phyloP scores from a whole-genome alignment of 2,113 vertebrate genomes.

The Ictalurus furcatus region DNA sequence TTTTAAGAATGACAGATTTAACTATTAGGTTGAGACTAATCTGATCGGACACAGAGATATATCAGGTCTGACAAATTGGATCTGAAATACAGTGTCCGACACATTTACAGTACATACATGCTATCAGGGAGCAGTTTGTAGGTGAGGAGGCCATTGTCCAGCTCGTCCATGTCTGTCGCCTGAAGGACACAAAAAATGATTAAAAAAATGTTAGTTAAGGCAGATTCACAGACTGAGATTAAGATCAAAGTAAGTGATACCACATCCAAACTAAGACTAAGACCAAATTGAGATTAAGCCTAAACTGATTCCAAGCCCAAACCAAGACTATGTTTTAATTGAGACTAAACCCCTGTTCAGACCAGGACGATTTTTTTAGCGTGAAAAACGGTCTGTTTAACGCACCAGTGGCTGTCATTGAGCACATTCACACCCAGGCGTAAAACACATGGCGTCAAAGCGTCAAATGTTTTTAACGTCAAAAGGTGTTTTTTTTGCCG shows the following conservation, averaged over 20 bases:
- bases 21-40: neutral
- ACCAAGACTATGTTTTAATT: too few species aligned
- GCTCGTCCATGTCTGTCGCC: slow-evolving; percentile 84
- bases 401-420: too few species aligned
- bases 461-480: too few species aligned
- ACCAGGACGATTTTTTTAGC: too few species aligned
- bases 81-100: neutral
- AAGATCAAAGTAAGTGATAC: neutral
- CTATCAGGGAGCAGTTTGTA: slow-evolving; percentile 81
- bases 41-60: neutral
- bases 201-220: neutral
- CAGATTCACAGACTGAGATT: neutral
- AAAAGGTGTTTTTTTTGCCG: too few species aligned
- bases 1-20: neutral
- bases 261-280: neutral
- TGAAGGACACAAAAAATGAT: slow-evolving; percentile 55
- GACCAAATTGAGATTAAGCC: neutral
- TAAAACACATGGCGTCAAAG: too few species aligned
- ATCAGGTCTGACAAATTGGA: neutral
- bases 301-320: neutral
- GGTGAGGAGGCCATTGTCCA: slow-evolving; percentile 73
- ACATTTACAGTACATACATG: slow-evolving; percentile 74
- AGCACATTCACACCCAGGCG: too few species aligned
- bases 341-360: too few species aligned
- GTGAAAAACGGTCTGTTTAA: too few species aligned